Conservation (phyloP, 2,797 vertebrate genomes). For the Acanthurus lineatus region DNA sequence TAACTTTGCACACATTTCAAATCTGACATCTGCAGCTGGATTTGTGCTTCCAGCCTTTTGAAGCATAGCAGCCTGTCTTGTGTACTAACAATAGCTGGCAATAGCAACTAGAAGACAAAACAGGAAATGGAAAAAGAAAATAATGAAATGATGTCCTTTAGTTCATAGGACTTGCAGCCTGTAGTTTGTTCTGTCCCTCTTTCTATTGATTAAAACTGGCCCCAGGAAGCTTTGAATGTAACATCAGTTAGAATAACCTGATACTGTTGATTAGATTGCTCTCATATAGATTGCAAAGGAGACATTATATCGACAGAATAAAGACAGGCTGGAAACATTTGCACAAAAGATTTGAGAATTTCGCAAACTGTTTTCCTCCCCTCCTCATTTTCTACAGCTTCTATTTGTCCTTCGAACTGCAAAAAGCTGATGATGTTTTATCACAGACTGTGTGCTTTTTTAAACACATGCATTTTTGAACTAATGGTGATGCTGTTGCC, state of each 20-base stretch:
- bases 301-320: neutral
- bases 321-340: neutral
- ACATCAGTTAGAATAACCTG: neutral
- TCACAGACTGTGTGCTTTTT: neutral
- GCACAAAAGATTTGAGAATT: neutral
- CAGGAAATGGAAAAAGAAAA: no score
- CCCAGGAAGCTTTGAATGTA: neutral
- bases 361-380: neutral
- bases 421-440: neutral
- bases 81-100: no score
- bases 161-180: no score
- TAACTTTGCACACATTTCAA: no score
- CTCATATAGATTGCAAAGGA: neutral
- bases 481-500: neutral
- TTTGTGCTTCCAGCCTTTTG: no score
- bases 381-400: neutral
- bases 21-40: no score
- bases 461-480: neutral
- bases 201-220: neutral
- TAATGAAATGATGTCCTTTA: no score
- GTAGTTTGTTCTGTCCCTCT: neutral
- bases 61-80: no score
- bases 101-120: no score
- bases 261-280: constrained; percentile 3
- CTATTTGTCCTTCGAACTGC: neutral